phyloP scores from a whole-genome alignment of 2,797 vertebrate genomes.

The Allobates femoralis region DNA sequence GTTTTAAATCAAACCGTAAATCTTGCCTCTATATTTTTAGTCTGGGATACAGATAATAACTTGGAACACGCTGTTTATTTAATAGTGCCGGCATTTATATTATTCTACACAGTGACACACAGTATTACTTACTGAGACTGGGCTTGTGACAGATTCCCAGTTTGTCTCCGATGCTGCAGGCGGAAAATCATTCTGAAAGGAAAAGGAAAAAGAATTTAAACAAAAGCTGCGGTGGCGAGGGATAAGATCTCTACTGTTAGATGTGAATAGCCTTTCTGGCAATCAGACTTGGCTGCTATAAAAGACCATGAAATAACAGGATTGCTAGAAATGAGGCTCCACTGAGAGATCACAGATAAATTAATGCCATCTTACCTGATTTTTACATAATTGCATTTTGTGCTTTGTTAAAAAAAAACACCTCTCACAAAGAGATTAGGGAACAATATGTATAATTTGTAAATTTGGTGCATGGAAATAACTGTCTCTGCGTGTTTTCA shows the following conservation, averaged over 20 bases:
- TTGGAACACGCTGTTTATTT: slow-evolving; percentile 44
- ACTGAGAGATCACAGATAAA: slow-evolving; percentile 17
- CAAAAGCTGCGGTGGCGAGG: slow-evolving; percentile 18
- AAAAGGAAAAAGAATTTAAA: slow-evolving; percentile 64
- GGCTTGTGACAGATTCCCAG: slow-evolving; percentile 88
- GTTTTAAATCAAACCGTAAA: slow-evolving; percentile 19
- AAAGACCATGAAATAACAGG: slow-evolving; percentile 32
- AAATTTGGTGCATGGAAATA: not conserved
- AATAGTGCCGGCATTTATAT: slow-evolving; percentile 34
- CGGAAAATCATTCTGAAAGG: slow-evolving; percentile 81
- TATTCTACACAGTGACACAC: slow-evolving; percentile 63
- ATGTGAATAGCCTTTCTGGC: slow-evolving; percentile 48
- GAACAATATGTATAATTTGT: not conserved
- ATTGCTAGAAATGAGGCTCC: slow-evolving; percentile 28
- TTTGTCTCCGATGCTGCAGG: slow-evolving; percentile 84
- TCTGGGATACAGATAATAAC: slow-evolving; percentile 24
- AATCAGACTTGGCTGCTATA: slow-evolving; percentile 40
- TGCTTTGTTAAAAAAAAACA: not conserved
- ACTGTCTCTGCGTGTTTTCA: not conserved
- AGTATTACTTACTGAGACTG: slow-evolving; percentile 82
- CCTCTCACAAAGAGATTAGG: not conserved
- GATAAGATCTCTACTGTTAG: slow-evolving; percentile 53
- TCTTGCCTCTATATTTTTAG: not conserved
- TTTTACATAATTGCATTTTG: slow-evolving; percentile 10
- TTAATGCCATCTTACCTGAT: not conserved